Base-by-base conservation (phyloP, 2,888 invertebrate genomes). In the Diogma glabrata region DNA sequence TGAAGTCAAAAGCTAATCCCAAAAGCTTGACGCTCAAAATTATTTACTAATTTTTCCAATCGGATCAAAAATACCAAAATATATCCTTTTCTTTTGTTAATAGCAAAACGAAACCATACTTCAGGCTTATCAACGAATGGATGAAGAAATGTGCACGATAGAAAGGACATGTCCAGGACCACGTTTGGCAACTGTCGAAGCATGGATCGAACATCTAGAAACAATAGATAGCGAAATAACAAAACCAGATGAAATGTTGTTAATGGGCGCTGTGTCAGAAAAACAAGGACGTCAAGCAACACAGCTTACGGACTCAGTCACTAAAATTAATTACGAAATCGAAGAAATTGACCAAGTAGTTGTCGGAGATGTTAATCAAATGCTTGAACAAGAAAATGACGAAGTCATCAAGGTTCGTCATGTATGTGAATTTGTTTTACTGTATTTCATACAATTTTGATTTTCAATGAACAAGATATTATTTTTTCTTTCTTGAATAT, bases 151-250 rank as follows among this genome's bases (percentile, higher is more conserved):
- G 19, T 60, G 63, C 52, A 62, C 63, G 50, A 19, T 67, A 52
- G 70, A 70, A 55, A 61, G 60, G 43, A 58, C 55, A 3, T 65
- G 68, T 54, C 67, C 70, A 1, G 69, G 68, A 8, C 67, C 70
- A 7, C 61, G 69, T 5, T 54, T 69, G 59, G 66, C 66, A 38
- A 69, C 69, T 3, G 62, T 60, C 26, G 67, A 69, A 38, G 67
- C 69, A 4, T 70, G 69, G 69, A 58, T 70, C 14, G 67, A 67
- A 23, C 66, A 67, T 56, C 55, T 70, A 17, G 62, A 65, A 53
- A 52, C 20, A 20, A 30, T 48, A 20, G 30, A 30, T 8, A 30
- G 19, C 22, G 30, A 6, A 20, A 48, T 33, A 20, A 26, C 28
- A 23, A 43, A 22, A 43, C 20, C 43, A n/a, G 43, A 43, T n/a